These are phyloP conservation scores for Lordiphosa fenestrarum DNA, from an alignment of 2,888 invertebrate genomes.

Conservation along the genomic window DNA sequence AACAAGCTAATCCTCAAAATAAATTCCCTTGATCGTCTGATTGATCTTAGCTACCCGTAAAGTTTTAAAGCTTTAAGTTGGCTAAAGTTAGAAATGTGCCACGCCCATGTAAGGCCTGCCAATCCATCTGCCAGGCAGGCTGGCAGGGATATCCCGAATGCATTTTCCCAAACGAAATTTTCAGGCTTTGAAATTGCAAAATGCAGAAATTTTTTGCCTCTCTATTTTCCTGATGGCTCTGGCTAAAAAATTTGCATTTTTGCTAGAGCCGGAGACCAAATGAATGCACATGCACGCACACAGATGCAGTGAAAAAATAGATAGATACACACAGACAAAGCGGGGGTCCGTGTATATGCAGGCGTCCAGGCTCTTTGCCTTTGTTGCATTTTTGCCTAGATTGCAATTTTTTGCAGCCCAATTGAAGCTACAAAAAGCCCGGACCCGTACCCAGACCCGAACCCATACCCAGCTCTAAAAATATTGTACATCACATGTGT, in stretches of 20 bases:
- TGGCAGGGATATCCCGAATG: slow-evolving; percentile 41
- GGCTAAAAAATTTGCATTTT: slow-evolving; percentile 69
- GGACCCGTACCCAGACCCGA: too few species aligned
- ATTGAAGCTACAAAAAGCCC: slow-evolving; percentile 54
- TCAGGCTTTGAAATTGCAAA: slow-evolving; percentile 67
- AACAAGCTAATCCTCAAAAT: too few species aligned
- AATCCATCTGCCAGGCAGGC: slow-evolving; percentile 44
- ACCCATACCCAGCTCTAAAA: slow-evolving; percentile 34
- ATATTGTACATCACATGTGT: slow-evolving; percentile 39
- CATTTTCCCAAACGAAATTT: slow-evolving; percentile 66
- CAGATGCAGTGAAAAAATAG: slow-evolving; percentile 37
- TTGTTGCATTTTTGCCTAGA: slow-evolving; percentile 76
- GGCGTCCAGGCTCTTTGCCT: slow-evolving; percentile 61
- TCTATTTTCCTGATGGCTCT: slow-evolving; percentile 35
- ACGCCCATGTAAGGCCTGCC: slow-evolving; percentile 44
- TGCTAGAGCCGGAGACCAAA: slow-evolving; percentile 45
- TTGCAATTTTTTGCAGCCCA: slow-evolving; percentile 73
- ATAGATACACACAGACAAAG: slow-evolving; percentile 22
- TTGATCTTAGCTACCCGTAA: too few species aligned
- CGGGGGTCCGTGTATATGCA: slow-evolving; percentile 23
- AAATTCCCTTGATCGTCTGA: too few species aligned
- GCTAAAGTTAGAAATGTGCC: slow-evolving; percentile 22
- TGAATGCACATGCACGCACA: slow-evolving; percentile 50
- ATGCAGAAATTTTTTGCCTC: slow-evolving; percentile 57
- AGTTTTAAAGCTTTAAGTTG: slow-evolving; percentile 48